phyloP scores from a whole-genome alignment of 2,797 vertebrate species.

The Oreochromis mossambicus region DNA sequence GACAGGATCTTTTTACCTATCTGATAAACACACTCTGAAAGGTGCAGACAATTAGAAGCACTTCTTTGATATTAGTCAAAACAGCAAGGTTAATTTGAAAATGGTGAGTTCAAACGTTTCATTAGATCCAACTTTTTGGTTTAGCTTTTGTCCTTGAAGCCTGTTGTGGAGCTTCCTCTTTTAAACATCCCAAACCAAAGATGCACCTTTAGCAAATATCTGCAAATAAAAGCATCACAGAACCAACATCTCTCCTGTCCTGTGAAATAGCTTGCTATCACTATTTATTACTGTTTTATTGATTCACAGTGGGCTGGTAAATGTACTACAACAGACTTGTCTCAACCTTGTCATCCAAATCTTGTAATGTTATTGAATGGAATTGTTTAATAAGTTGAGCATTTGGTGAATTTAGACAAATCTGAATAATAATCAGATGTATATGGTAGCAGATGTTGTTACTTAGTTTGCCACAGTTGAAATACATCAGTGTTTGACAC shows the following conservation, averaged over 20 bases:
- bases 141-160: constrained; percentile 6
- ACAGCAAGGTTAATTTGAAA: background rate
- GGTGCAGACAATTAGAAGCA: background rate
- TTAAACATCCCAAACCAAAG: background rate
- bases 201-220: constrained; percentile 1
- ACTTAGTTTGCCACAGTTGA: background rate
- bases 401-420: background rate
- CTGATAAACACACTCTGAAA: background rate
- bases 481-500: background rate
- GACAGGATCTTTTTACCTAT: background rate
- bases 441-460: background rate
- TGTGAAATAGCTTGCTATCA: background rate
- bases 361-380: background rate
- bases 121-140: background rate
- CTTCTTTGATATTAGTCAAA: background rate
- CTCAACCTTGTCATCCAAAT: background rate
- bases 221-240: background rate
- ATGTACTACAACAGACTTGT: background rate
- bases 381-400: background rate
- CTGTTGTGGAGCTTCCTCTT: background rate
- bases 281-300: background rate
- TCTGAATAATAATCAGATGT: background rate
- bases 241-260: background rate
- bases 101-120: background rate
- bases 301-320: background rate